These are phyloP conservation scores for Brachirus orientalis DNA, from an alignment of 2,113 vertebrate species.

Conservation along the genomic window DNA sequence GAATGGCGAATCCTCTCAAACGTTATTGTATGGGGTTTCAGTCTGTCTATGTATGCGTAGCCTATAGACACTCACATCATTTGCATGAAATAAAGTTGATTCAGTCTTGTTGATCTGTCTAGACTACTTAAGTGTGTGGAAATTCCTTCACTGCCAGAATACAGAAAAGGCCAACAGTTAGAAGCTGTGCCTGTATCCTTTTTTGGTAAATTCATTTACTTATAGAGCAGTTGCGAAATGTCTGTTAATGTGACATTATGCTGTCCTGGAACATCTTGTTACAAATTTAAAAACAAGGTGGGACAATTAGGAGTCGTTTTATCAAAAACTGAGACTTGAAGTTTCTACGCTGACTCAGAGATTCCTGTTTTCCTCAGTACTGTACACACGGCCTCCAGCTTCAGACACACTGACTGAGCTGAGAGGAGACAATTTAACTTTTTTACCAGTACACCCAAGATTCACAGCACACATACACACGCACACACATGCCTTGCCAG, in stretches of 20 bases:
- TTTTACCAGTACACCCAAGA: neutral
- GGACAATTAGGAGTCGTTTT: neutral
- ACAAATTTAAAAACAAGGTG: neutral
- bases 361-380: neutral
- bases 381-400: too few relatives aligned
- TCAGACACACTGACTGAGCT: slow-evolving; percentile 5
- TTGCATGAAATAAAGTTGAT: slow-evolving; percentile 60
- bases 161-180: neutral
- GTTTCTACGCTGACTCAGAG: neutral
- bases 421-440: slow-evolving; percentile 16
- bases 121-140: slow-evolving; percentile 35
- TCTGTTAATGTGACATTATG: neutral
- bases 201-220: neutral
- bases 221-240: neutral
- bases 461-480: neutral
- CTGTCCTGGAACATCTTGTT: neutral
- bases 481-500: slow-evolving; percentile 20
- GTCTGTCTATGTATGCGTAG: slow-evolving; percentile 24
- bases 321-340: too few relatives aligned
- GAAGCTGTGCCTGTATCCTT: neutral
- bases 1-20: slow-evolving; percentile 56
- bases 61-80: slow-evolving; percentile 49
- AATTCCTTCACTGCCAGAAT: slow-evolving; percentile 26
- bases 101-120: slow-evolving; percentile 48
- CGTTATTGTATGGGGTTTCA: slow-evolving; percentile 49